These are phyloP conservation scores for Diploscapter pachys DNA, from an alignment of 1,140 invertebrate species.

Conservation along the genomic window DNA sequence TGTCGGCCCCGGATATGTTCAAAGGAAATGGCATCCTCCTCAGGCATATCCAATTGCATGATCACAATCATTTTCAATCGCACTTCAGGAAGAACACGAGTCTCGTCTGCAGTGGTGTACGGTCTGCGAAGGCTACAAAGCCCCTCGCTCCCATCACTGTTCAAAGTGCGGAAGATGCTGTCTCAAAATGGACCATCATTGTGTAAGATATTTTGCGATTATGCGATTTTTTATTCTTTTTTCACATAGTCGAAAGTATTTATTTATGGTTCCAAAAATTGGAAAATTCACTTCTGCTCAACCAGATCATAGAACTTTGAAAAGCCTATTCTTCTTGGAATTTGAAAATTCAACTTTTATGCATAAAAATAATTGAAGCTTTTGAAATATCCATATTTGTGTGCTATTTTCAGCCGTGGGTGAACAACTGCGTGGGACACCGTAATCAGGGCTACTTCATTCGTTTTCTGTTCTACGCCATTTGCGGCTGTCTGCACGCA, in stretches of 20 bases:
- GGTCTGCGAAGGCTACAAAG: slow-evolving; percentile 84
- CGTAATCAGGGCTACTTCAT: slow-evolving; percentile 78
- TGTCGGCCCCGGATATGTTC: slow-evolving; percentile 82
- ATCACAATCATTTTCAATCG: not conserved
- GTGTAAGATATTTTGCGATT: slow-evolving; percentile 41
- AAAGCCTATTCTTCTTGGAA: slow-evolving; percentile 3
- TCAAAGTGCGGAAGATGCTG: slow-evolving; percentile 87
- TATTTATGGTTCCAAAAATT: too few species aligned
- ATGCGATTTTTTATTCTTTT: not conserved
- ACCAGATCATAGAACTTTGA: slow-evolving; percentile 3
- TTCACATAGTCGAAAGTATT: too few species aligned
- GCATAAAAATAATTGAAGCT: too few species aligned
- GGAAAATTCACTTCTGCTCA: too few species aligned
- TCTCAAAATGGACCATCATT: slow-evolving; percentile 83
- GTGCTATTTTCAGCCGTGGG: slow-evolving; percentile 74
- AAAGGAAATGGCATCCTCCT: slow-evolving; percentile 78
- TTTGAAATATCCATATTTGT: too few species aligned
- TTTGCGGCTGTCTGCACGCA: slow-evolving; percentile 81
- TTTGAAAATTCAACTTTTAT: not conserved
- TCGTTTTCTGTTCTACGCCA: slow-evolving; percentile 69
- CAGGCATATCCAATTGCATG: slow-evolving; percentile 57
- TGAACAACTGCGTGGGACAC: slow-evolving; percentile 85
- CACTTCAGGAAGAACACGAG: slow-evolving; percentile 64
- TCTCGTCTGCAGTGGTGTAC: slow-evolving; percentile 79
- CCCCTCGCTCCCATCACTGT: slow-evolving; percentile 91